phyloP scores from a whole-genome alignment of 2,113 vertebrate species.

The Colinus virginianus region DNA sequence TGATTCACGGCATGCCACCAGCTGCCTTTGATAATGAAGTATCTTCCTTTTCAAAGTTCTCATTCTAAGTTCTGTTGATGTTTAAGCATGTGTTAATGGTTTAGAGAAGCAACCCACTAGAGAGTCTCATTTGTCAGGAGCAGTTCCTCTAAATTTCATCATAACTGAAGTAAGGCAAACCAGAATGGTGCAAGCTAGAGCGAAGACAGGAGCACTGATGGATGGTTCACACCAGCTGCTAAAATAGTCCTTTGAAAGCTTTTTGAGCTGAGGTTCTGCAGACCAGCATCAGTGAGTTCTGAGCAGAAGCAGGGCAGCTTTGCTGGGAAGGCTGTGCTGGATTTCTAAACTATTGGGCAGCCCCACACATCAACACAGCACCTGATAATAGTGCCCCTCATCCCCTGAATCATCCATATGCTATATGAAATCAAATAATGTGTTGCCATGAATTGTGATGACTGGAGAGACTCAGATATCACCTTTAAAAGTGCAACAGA shows the following conservation, averaged over 20 bases:
- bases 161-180: constrained; percentile 21
- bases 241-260: not conserved
- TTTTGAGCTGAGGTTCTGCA: constrained; percentile 36
- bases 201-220: constrained; percentile 52
- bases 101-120: constrained; percentile 57
- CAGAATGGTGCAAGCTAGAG: constrained; percentile 17
- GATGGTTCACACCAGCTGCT: constrained; percentile 37
- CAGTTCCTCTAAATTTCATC: constrained; percentile 59
- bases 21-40: constrained; percentile 40
- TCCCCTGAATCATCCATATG: not conserved
- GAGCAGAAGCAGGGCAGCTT: constrained; percentile 15
- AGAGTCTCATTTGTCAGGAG: constrained; percentile 67
- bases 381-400: not conserved
- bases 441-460: rapidly evolving
- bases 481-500: not conserved
- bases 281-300: not conserved
- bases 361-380: not conserved
- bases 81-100: constrained; percentile 62
- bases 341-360: not conserved
- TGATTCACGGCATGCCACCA: not conserved
- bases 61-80: constrained; percentile 26
- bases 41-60: not conserved
- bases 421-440: not conserved
- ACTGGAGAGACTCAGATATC: not conserved
- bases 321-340: not conserved